phyloP scores from a whole-genome alignment of 2,888 invertebrate genomes.

The Phytoseiulus persimilis region DNA sequence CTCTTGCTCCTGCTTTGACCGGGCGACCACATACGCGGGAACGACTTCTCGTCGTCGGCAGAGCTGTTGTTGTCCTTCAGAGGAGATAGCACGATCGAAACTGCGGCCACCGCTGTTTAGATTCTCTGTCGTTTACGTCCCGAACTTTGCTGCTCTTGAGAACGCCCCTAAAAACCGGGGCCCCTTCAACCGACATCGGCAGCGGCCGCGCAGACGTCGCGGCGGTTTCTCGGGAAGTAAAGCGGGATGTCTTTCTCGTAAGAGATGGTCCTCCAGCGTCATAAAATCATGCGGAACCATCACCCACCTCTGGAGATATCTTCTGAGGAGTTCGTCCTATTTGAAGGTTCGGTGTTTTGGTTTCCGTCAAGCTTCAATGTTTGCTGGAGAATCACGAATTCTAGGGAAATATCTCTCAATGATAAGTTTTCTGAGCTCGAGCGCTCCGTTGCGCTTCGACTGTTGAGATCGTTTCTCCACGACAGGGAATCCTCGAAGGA shows the following conservation, averaged over 20 bases:
- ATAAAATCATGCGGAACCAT: background rate
- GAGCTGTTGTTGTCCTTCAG: background rate
- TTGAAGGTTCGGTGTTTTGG: background rate
- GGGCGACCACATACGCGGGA: background rate
- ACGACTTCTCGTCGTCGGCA: background rate
- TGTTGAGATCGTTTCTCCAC: background rate
- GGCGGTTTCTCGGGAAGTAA: background rate
- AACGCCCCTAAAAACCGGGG: background rate
- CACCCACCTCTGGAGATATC: background rate
- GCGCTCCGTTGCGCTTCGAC: too few relatives aligned
- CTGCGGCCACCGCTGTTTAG: background rate
- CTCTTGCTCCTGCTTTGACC: background rate
- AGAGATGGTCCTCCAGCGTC: background rate
- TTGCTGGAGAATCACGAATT: too few relatives aligned
- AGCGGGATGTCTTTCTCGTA: background rate
- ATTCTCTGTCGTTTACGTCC: background rate
- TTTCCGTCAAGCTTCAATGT: too few relatives aligned
- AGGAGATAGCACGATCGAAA: background rate
- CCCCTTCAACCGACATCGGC: background rate
- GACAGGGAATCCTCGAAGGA: background rate
- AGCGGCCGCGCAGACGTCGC: background rate
- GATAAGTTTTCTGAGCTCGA: too few relatives aligned
- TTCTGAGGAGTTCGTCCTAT: background rate
- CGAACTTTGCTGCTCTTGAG: background rate
- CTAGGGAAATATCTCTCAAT: too few relatives aligned